A percentile compares a stretch with the other conserved stretches of the same genome.
Conservation (phyloP, 2,888 invertebrate genomes). For the Athalia cordata region DNA sequence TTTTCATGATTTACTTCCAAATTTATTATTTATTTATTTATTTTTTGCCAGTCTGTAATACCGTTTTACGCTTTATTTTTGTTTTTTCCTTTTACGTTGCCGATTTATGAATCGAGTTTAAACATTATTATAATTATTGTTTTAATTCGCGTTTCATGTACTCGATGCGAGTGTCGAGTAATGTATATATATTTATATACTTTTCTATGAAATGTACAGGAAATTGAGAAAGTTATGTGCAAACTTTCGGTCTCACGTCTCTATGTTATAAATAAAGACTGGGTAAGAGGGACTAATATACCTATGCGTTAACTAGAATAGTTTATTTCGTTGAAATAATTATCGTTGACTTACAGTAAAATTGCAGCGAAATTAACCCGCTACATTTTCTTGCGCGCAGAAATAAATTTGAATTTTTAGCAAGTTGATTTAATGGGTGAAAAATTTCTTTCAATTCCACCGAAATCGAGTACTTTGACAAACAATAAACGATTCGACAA, state of each 20-base stretch:
- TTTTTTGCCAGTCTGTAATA: neutral
- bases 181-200: neutral
- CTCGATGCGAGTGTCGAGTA: neutral
- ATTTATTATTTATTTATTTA: neutral
- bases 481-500: constrained; percentile 8
- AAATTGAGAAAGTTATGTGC: constrained; percentile 42
- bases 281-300: too few relatives aligned
- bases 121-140: neutral
- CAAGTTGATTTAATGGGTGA: too few relatives aligned
- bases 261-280: neutral
- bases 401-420: too few relatives aligned
- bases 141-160: neutral
- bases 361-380: too few relatives aligned
- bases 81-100: neutral
- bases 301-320: too few relatives aligned
- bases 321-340: neutral
- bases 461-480: constrained; percentile 35
- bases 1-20: too few relatives aligned
- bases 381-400: too few relatives aligned
- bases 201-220: constrained; percentile 34
- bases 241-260: constrained; percentile 34
- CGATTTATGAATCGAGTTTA: neutral
- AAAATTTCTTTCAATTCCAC: neutral
- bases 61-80: neutral
- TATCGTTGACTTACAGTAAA: neutral